Evolutionary conservation across 92 coral and sea anemone species (phyloP).

Genomic region (Bergia puertoricense): DNA sequence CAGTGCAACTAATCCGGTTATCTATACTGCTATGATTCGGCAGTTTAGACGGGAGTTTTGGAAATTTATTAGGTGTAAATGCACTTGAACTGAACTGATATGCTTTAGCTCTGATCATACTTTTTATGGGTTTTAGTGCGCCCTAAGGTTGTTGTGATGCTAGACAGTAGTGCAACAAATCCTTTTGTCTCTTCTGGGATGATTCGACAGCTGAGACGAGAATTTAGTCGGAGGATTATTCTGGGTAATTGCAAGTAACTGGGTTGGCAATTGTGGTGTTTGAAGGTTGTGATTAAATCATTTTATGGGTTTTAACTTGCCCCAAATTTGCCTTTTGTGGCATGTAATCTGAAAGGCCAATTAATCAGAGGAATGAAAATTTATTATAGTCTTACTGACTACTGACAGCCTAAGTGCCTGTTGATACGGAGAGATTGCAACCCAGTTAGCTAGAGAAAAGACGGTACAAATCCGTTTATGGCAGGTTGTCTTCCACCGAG

Average conservation of each 20-base stretch:
- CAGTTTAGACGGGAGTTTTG: background rate
- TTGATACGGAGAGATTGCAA: no score
- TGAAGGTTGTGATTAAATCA: background rate
- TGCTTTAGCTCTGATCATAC: background rate
- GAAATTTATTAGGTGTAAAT: background rate
- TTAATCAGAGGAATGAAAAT: no score
- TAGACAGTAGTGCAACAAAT: background rate
- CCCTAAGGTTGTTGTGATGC: background rate
- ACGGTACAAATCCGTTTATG: no score
- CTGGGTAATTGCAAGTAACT: background rate
- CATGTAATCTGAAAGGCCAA: no score
- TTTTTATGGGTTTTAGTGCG: no score
- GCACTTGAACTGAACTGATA: background rate
- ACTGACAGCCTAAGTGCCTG: no score
- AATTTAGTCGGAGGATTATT: background rate
- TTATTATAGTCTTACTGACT: no score
- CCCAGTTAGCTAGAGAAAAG: no score
- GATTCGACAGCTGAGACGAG: background rate
- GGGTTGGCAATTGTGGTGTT: background rate
- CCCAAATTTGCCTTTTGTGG: background rate
- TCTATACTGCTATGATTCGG: background rate
- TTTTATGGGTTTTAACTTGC: no score
- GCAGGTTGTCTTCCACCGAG: no score
- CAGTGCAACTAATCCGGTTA: constrained; percentile 2
- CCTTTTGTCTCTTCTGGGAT: background rate